phyloP scores from a whole-genome alignment of 2,113 vertebrate genomes.

The Mystacornis crossleyi region DNA sequence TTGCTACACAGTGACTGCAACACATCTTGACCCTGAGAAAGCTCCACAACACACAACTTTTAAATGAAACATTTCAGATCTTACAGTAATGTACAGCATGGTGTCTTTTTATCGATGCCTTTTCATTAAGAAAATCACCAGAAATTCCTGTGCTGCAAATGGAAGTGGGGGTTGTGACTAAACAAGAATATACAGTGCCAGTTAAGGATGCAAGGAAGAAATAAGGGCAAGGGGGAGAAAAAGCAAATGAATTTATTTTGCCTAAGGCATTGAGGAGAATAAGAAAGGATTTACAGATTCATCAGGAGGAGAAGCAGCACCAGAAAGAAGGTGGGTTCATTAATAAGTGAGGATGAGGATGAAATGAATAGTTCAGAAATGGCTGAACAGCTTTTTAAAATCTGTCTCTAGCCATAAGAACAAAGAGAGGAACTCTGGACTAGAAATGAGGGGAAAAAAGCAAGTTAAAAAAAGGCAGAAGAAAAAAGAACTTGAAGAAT shows the following conservation, averaged over 20 bases:
- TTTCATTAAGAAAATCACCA: conserved; percentile 25
- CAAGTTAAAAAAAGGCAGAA: not conserved
- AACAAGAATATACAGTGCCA: not conserved
- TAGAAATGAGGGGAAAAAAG: not conserved
- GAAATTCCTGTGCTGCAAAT: not conserved
- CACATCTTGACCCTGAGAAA: not conserved
- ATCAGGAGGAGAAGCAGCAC: not conserved
- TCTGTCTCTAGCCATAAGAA: not conserved
- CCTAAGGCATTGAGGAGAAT: conserved; percentile 42
- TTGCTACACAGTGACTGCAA: not conserved
- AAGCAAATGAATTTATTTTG: conserved; percentile 40
- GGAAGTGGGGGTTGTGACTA: not conserved
- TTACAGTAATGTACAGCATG: not conserved
- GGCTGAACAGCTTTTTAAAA: conserved; percentile 18
- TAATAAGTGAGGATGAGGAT: conserved; percentile 62
- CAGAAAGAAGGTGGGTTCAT: conserved; percentile 59
- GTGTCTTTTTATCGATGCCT: not conserved
- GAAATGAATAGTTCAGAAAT: conserved; percentile 51
- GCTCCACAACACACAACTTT: not conserved
- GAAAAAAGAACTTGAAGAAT: not conserved
- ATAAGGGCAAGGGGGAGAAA: not conserved
- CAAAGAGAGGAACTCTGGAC: not conserved
- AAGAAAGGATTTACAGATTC: conserved; percentile 68
- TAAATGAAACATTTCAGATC: not conserved
- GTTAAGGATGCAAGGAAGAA: conserved; percentile 39